A percentile compares a stretch with the other conserved stretches of the same genome.
phyloP scores from a whole-genome alignment of 2,797 vertebrate species.

The Sarcoramphus papa region DNA sequence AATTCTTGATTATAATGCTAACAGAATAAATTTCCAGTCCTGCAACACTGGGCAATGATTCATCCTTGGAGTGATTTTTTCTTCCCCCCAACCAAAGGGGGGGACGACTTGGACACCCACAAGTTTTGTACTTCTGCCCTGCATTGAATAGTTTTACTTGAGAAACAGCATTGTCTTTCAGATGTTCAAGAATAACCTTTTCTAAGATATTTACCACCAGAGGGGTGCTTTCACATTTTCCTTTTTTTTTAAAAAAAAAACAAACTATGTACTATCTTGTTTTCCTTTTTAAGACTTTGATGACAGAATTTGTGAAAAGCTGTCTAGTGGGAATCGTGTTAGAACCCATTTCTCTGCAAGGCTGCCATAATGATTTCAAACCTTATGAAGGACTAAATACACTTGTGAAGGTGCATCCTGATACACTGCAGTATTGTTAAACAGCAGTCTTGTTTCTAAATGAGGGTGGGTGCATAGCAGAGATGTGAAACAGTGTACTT shows the following conservation, averaged over 20 bases:
- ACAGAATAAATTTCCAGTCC: neutral
- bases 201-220: neutral
- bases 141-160: neutral
- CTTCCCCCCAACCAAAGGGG: accelerated
- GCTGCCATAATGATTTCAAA: neutral
- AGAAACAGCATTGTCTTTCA: neutral
- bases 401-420: accelerated
- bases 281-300: neutral
- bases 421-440: neutral
- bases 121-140: neutral
- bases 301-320: neutral
- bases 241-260: neutral
- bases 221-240: neutral
- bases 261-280: neutral
- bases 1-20: neutral
- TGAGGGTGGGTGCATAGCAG: neutral
- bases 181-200: neutral
- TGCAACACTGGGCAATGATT: neutral
- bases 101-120: neutral
- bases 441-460: neutral
- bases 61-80: neutral
- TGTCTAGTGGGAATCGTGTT: neutral
- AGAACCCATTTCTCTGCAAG: neutral
- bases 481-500: neutral
- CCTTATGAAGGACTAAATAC: neutral